Evolutionary conservation across 2,888 invertebrate genomes (phyloP).

Genomic region (Yponomeuta evonymella): DNA sequence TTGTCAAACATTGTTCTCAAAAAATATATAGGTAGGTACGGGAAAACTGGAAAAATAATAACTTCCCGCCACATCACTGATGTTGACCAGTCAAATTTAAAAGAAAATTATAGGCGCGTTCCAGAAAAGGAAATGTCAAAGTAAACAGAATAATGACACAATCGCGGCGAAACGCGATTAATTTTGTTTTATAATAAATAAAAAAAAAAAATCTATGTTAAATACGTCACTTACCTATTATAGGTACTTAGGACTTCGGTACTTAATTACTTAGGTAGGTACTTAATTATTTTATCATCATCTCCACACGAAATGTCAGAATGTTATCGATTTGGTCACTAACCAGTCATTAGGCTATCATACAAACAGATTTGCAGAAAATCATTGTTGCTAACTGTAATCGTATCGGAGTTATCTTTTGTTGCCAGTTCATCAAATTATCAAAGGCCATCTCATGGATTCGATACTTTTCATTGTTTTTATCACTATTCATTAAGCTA

Average conservation of each 20-base stretch:
- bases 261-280: no score
- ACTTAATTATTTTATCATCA: background rate
- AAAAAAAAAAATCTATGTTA: no score
- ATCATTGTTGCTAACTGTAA: background rate
- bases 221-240: no score
- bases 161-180: background rate
- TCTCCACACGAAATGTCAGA: background rate
- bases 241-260: no score
- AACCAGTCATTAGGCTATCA: background rate
- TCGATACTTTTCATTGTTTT: no score
- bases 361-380: background rate
- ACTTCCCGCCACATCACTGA: no score
- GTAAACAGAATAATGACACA: background rate
- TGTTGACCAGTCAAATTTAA: no score
- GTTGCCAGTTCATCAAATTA: background rate
- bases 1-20: no score
- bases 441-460: background rate
- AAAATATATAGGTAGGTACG: no score
- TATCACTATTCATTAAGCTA: no score
- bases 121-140: background rate
- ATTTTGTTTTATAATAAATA: no score
- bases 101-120: background rate
- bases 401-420: background rate
- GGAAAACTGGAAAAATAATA: no score
- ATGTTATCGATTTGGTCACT: background rate